Conservation (phyloP, 2,888 invertebrate species). For the Itoplectis maculator region DNA sequence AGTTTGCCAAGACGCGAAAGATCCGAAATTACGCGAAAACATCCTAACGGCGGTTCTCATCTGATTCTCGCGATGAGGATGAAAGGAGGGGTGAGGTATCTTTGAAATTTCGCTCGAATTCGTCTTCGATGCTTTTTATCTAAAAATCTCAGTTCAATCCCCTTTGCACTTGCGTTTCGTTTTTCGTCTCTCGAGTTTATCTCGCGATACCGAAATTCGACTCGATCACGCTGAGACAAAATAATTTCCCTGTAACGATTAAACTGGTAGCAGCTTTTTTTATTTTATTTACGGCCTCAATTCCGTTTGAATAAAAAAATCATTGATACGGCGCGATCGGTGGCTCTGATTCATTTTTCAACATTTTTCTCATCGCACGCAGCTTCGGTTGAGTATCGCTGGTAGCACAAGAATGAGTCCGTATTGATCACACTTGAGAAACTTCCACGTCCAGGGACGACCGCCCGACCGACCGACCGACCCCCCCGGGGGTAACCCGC, state of each 20-base stretch:
- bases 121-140: too few relatives aligned
- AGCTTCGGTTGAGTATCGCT: conserved; percentile 82
- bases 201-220: too few relatives aligned
- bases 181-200: too few relatives aligned
- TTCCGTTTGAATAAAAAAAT: too few relatives aligned
- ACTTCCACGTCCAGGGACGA: conserved; percentile 60
- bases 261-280: too few relatives aligned
- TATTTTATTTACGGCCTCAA: too few relatives aligned
- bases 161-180: too few relatives aligned
- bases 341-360: conserved; percentile 20
- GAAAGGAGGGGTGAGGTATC: too few relatives aligned
- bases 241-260: too few relatives aligned
- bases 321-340: too few relatives aligned
- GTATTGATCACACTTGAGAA: conserved; percentile 82
- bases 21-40: conserved; percentile 78
- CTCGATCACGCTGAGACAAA: too few relatives aligned
- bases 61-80: conserved; percentile 47
- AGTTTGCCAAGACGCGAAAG: conserved; percentile 75
- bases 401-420: conserved; percentile 77
- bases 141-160: too few relatives aligned
- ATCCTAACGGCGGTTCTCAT: conserved; percentile 77
- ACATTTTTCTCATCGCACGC: conserved; percentile 24
- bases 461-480: conserved; percentile 60
- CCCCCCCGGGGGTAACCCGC: conserved; percentile 67
- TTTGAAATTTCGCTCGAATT: not conserved